phyloP scores from a whole-genome alignment of 2,888 invertebrate species.

The Pseudanteris insignis region DNA sequence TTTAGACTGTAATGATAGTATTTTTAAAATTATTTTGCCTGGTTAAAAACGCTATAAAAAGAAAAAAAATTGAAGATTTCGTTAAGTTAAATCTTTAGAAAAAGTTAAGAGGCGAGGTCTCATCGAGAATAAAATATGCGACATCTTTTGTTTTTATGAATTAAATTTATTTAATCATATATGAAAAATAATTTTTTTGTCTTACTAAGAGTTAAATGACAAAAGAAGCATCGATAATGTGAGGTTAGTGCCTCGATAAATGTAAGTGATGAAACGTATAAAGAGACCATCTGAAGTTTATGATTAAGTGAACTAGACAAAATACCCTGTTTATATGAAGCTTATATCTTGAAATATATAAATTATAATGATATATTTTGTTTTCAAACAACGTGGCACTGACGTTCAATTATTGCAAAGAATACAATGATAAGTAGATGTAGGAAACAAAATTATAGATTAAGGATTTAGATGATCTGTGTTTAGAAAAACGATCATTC shows the following conservation, averaged over 20 bases:
- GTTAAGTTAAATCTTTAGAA: slow-evolving; percentile 1
- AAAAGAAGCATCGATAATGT: no score
- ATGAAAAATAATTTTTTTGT: slow-evolving; percentile 7
- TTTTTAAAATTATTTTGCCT: slow-evolving; percentile 20
- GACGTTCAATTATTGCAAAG: slow-evolving; percentile 14
- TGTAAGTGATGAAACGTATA: slow-evolving; percentile 14
- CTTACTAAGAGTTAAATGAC: no score
- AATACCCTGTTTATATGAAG: slow-evolving; percentile 15
- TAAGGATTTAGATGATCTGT: slow-evolving; percentile 25
- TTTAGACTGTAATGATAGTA: no score
- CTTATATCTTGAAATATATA: no score
- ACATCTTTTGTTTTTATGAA: slow-evolving; percentile 15
- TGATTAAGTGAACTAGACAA: slow-evolving; percentile 20
- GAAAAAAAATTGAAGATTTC: slow-evolving; percentile 24
- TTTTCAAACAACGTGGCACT: slow-evolving; percentile 20
- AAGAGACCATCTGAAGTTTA: slow-evolving; percentile 6
- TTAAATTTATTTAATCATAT: slow-evolving; percentile 24
- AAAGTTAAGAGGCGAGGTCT: neutral
- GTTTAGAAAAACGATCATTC: slow-evolving; percentile 6
- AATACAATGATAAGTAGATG: slow-evolving; percentile 19
- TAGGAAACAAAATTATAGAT: slow-evolving; percentile 21
- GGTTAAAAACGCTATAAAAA: slow-evolving; percentile 18
- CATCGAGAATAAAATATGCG: slow-evolving; percentile 7
- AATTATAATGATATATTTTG: slow-evolving; percentile 33
- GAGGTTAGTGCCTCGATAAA: slow-evolving; percentile 8